phyloP scores from a whole-genome alignment of 2,888 invertebrate genomes.

The Ormyrus pomaceus region DNA sequence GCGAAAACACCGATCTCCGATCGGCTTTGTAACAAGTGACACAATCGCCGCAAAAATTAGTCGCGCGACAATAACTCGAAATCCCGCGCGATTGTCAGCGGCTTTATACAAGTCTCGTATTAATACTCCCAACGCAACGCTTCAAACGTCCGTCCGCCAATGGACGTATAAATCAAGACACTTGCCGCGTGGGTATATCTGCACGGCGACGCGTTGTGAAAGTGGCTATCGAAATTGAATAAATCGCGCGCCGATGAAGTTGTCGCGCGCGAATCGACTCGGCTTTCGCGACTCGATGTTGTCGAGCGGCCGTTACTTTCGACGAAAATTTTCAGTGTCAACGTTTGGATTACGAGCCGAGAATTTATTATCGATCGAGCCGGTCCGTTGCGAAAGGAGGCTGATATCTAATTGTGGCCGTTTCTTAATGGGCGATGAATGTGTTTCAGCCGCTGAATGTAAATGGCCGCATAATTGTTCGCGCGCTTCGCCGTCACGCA shows the following conservation, averaged over 20 bases:
- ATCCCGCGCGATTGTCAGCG: neutral
- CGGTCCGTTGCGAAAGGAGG: neutral
- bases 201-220: neutral
- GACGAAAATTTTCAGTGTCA: slow-evolving; percentile 27
- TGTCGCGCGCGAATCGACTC: neutral
- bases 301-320: too few species aligned
- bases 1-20: neutral
- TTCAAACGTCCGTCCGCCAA: slow-evolving; percentile 15
- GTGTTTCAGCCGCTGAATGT: slow-evolving; percentile 2
- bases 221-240: too few species aligned
- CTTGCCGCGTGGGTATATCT: slow-evolving; percentile 43
- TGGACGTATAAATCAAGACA: slow-evolving; percentile 47
- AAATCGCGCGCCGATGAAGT: neutral
- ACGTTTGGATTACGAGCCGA: slow-evolving; percentile 1
- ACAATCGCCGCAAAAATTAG: slow-evolving; percentile 40
- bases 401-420: slow-evolving; percentile 10
- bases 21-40: slow-evolving; percentile 28
- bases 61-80: slow-evolving; percentile 31
- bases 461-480: slow-evolving; percentile 4
- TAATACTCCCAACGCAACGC: slow-evolving; percentile 18
- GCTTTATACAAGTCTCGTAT: neutral
- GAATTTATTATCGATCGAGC: neutral
- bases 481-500: neutral
- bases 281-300: too few species aligned
- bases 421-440: slow-evolving; percentile 6